A percentile compares a stretch with the other conserved stretches of the same genome.
phyloP scores from a whole-genome alignment of 2,113 vertebrate genomes.

The Dasyornis broadbenti region DNA sequence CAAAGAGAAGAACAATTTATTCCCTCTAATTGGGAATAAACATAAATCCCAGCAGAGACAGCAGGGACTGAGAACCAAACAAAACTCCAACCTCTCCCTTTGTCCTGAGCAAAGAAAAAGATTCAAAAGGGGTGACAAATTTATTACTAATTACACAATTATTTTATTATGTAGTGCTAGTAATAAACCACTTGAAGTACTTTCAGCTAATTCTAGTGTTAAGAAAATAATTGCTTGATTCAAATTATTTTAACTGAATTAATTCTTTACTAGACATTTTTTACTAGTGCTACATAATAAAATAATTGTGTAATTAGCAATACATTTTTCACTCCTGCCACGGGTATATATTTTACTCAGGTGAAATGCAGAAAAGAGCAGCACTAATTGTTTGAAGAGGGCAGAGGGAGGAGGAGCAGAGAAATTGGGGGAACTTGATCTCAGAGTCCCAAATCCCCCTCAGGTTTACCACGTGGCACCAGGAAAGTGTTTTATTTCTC shows the following conservation, averaged over 20 bases:
- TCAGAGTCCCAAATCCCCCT: not conserved
- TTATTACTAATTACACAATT: slow-evolving; percentile 80
- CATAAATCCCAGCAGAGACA: slow-evolving; percentile 23
- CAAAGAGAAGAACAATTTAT: not conserved
- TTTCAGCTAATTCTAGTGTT: slow-evolving; percentile 77
- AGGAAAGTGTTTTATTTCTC: not conserved
- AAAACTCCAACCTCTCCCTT: slow-evolving; percentile 37
- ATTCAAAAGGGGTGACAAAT: slow-evolving; percentile 72
- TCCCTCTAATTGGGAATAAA: not conserved
- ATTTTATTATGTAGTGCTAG: slow-evolving; percentile 72
- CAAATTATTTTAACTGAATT: slow-evolving; percentile 82
- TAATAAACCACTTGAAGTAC: slow-evolving; percentile 77
- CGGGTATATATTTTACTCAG: slow-evolving; percentile 65
- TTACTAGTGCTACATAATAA: slow-evolving; percentile 78
- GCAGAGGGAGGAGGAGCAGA: not conserved
- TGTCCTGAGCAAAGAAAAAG: slow-evolving; percentile 61
- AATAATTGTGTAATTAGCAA: slow-evolving; percentile 77
- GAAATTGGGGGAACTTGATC: not conserved
- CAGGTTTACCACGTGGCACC: not conserved
- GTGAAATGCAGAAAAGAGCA: slow-evolving; percentile 30
- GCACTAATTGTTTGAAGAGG: not conserved
- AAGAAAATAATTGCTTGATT: slow-evolving; percentile 83
- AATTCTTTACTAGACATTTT: slow-evolving; percentile 80
- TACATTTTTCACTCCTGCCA: slow-evolving; percentile 74
- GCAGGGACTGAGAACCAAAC: not conserved